phyloP scores from a whole-genome alignment of 2,888 invertebrate species.

The Chalcosyrphus nemorum region DNA sequence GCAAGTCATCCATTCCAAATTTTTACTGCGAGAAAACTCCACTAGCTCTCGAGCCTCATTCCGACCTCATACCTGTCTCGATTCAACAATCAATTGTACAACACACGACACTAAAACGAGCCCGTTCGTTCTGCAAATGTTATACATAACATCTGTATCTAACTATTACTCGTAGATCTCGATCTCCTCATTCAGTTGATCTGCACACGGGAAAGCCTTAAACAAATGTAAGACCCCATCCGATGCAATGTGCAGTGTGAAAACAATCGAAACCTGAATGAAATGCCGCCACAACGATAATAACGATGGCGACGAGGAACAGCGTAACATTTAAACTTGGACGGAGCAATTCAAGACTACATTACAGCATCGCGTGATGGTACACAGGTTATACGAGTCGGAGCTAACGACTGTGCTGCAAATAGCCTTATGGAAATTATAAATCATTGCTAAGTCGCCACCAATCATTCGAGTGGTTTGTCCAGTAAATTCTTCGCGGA shows the following conservation, averaged over 20 bases:
- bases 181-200: background rate
- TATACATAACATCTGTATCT: background rate
- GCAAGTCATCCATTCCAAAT: background rate
- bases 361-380: constrained; percentile 27
- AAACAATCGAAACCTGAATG: constrained; percentile 46
- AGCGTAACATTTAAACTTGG: constrained; percentile 23
- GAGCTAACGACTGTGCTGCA: constrained; percentile 11
- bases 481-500: constrained; percentile 10
- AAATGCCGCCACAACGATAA: constrained; percentile 7
- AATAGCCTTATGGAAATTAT: constrained; percentile 52
- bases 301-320: background rate
- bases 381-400: constrained; percentile 48
- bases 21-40: background rate
- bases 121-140: constrained; percentile 17
- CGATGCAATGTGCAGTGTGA: background rate
- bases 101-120: constrained; percentile 1
- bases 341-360: constrained; percentile 7
- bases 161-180: background rate
- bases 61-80: background rate
- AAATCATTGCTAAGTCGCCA: constrained; percentile 34
- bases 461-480: constrained; percentile 33
- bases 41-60: background rate
- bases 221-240: constrained; percentile 5
- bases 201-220: background rate
- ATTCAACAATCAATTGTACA: constrained; percentile 33